These are phyloP conservation scores for Geococcyx californianus DNA, from an alignment of 2,113 vertebrate genomes.

Conservation along the genomic window DNA sequence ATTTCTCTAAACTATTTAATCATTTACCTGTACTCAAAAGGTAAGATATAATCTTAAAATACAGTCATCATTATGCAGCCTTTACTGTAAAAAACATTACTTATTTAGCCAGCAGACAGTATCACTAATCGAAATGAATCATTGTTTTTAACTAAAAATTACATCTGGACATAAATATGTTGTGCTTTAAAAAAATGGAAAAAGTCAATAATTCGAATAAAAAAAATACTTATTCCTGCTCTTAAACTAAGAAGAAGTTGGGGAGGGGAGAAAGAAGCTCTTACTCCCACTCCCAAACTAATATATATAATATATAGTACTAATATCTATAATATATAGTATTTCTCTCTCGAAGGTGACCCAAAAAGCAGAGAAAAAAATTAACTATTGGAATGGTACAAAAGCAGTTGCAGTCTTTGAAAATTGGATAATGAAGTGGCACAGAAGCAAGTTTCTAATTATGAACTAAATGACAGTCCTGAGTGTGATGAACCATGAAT, in stretches of 20 bases:
- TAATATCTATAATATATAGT: background rate
- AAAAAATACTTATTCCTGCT: too few species aligned
- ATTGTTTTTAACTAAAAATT: background rate
- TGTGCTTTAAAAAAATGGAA: background rate
- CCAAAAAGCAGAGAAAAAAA: background rate
- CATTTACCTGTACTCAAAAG: slow-evolving; percentile 14
- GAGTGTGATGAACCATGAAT: background rate
- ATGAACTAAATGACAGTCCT: background rate
- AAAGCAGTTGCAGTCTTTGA: background rate
- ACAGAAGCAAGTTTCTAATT: background rate
- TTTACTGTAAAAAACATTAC: background rate
- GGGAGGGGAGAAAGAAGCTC: background rate
- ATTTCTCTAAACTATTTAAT: background rate
- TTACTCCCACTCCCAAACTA: background rate
- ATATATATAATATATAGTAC: background rate
- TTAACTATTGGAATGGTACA: background rate
- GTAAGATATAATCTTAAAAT: background rate
- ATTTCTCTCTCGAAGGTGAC: background rate
- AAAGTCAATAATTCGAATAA: too few species aligned
- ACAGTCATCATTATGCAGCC: background rate
- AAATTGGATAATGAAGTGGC: background rate
- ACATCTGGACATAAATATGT: background rate
- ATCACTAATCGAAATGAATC: background rate
- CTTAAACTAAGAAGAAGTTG: too few species aligned
- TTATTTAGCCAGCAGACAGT: background rate